A percentile compares a stretch with the other conserved stretches of the same genome.
Evolutionary conservation across 1,140 invertebrate species (phyloP).

Genomic region (Eumaeus atala): DNA sequence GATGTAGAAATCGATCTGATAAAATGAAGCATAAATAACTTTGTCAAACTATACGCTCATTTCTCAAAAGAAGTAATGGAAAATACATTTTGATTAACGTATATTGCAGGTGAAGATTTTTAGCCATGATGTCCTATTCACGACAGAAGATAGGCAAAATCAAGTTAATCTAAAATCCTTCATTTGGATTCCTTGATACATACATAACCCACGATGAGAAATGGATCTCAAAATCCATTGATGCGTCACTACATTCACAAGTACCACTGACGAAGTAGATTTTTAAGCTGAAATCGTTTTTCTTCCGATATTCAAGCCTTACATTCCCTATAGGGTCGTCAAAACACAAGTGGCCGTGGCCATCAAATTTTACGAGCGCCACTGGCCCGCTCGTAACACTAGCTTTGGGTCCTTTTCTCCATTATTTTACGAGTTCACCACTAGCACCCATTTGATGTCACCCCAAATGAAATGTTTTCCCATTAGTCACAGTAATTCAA

Average conservation of each 20-base stretch:
- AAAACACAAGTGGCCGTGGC: conserved; percentile 36
- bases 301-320: conserved; percentile 7
- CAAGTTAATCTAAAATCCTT: too few relatives aligned
- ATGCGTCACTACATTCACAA: background rate
- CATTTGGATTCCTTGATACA: background rate
- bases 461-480: conserved; percentile 8
- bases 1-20: too few relatives aligned
- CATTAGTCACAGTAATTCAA: background rate
- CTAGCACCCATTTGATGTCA: conserved; percentile 8
- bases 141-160: too few relatives aligned
- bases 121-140: too few relatives aligned
- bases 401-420: conserved; percentile 38
- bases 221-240: background rate
- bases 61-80: too few relatives aligned
- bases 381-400: conserved; percentile 36
- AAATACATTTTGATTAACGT: too few relatives aligned
- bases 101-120: too few relatives aligned
- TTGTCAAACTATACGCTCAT: too few relatives aligned
- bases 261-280: background rate
- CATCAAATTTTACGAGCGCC: conserved; percentile 52
- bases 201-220: background rate
- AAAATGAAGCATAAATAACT: too few relatives aligned
- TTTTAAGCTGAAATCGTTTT: conserved; percentile 6
- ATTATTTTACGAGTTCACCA: conserved; percentile 34
- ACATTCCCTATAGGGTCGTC: conserved; percentile 27